phyloP scores from a whole-genome alignment of 30 jellyfish, hydroid and myxozoan genomes.

The Cassiopea xamachana region DNA sequence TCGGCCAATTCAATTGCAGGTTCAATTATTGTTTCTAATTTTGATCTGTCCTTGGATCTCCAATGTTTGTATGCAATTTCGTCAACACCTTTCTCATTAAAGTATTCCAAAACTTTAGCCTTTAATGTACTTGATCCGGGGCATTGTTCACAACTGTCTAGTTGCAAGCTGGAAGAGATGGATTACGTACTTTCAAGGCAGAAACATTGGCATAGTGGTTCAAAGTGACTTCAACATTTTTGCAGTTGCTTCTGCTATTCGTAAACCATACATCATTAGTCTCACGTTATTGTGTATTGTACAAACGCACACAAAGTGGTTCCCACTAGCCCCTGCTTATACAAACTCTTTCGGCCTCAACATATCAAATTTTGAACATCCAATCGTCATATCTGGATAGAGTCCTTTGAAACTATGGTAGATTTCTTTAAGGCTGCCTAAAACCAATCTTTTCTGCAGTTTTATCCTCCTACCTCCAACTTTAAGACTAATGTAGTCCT shows the following conservation, averaged over 20 bases:
- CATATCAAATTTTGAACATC: constrained; percentile 53
- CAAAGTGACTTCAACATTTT: constrained; percentile 26
- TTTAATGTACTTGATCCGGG: constrained; percentile 41
- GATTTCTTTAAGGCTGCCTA: constrained; percentile 31
- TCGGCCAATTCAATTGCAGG: too few relatives aligned
- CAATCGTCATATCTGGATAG: constrained; percentile 2
- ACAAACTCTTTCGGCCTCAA: constrained; percentile 70
- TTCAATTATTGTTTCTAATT: too few relatives aligned
- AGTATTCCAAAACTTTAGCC: constrained; percentile 5
- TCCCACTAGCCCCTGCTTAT: constrained; percentile 62
- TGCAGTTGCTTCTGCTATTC: constrained; percentile 22
- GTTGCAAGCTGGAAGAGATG: constrained; percentile 34
- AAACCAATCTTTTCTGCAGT: constrained; percentile 26
- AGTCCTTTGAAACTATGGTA: constrained; percentile 22
- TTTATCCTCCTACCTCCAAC: constrained; percentile 15
- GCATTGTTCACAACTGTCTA: constrained; percentile 23
- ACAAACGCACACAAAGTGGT: constrained; percentile 74
- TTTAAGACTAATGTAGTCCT: constrained; percentile 18
- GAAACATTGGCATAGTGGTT: constrained; percentile 28
- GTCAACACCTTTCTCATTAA: constrained; percentile 9
- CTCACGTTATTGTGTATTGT: constrained; percentile 55
- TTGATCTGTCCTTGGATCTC: too few relatives aligned
- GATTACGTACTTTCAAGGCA: constrained; percentile 44
- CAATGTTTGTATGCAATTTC: constrained; percentile 25
- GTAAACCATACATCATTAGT: constrained; percentile 46